These are phyloP conservation scores for Halcyon chelicuti DNA, from an alignment of 2,797 vertebrate species.

Conservation along the genomic window DNA sequence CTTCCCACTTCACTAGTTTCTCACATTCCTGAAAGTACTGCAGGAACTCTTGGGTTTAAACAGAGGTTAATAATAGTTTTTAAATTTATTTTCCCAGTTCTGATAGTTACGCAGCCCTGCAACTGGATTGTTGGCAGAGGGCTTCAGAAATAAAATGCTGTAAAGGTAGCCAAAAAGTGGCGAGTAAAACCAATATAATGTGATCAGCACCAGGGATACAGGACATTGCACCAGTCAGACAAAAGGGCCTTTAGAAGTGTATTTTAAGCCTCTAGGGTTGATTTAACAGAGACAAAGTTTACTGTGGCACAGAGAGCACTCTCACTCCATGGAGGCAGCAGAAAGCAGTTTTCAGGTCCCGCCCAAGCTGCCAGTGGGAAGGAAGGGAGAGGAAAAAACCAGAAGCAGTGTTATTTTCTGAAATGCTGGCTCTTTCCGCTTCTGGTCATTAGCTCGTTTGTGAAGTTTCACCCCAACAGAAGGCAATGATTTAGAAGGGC, in stretches of 20 bases:
- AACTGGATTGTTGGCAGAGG: background rate
- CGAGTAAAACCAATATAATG: background rate
- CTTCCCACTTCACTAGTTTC: background rate
- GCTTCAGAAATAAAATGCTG: background rate
- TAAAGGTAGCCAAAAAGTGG: background rate
- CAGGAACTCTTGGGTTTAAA: background rate
- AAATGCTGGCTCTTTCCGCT: background rate
- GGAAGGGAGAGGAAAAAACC: fast-evolving
- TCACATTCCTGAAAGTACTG: background rate
- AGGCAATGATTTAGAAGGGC: background rate
- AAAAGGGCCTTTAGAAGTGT: slow-evolving; percentile 52
- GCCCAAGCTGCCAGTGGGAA: fast-evolving
- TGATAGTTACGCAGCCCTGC: background rate
- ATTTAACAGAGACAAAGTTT: slow-evolving; percentile 50
- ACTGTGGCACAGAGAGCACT: background rate
- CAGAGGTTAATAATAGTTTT: background rate
- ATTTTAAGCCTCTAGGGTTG: slow-evolving; percentile 52
- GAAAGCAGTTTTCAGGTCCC: fast-evolving
- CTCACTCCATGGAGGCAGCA: background rate
- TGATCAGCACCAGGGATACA: slow-evolving; percentile 55
- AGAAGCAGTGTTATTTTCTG: background rate
- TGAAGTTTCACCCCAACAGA: background rate
- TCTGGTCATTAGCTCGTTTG: background rate
- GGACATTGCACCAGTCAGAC: slow-evolving; percentile 36
- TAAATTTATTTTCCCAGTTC: background rate